phyloP scores from a whole-genome alignment of 2,888 invertebrate genomes.

The Ophion costatus region DNA sequence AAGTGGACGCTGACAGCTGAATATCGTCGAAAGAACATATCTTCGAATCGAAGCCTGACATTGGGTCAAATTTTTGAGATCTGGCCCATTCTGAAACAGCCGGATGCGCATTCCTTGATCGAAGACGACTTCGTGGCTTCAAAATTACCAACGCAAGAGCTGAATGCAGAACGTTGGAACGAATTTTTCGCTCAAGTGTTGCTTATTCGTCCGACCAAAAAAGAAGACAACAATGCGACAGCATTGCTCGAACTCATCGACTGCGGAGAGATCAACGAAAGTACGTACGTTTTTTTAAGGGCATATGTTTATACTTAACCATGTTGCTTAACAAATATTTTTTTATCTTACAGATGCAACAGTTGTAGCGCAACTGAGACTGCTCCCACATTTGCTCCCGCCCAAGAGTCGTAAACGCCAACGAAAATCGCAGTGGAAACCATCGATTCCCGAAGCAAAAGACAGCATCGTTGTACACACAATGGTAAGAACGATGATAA shows the following conservation, averaged over 20 bases:
- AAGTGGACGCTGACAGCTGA: conserved; percentile 35
- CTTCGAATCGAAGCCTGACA: conserved; percentile 7
- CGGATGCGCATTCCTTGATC: conserved; percentile 13
- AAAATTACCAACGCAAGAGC: conserved; percentile 19
- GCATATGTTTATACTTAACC: no score
- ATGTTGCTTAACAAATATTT: no score
- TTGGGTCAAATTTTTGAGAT: conserved; percentile 16
- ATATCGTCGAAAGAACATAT: conserved; percentile 24
- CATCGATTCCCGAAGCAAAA: no score
- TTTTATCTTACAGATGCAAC: no score
- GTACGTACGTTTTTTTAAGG: no score
- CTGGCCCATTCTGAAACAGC: conserved; percentile 34
- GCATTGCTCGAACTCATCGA: conserved; percentile 16
- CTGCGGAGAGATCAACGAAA: conserved; percentile 13
- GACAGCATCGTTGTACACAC: no score
- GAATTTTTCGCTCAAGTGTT: background rate
- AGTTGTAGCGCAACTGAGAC: no score
- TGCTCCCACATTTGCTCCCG: no score
- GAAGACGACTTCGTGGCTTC: conserved; percentile 5
- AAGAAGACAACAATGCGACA: conserved; percentile 12
- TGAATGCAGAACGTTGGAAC: conserved; percentile 10
- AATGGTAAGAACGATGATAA: no score
- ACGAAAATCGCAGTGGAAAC: no score
- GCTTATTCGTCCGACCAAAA: background rate
- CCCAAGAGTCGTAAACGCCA: no score